Evolutionary conservation across 2,888 invertebrate genomes (phyloP).

Genomic region (Choreutis nemorana): DNA sequence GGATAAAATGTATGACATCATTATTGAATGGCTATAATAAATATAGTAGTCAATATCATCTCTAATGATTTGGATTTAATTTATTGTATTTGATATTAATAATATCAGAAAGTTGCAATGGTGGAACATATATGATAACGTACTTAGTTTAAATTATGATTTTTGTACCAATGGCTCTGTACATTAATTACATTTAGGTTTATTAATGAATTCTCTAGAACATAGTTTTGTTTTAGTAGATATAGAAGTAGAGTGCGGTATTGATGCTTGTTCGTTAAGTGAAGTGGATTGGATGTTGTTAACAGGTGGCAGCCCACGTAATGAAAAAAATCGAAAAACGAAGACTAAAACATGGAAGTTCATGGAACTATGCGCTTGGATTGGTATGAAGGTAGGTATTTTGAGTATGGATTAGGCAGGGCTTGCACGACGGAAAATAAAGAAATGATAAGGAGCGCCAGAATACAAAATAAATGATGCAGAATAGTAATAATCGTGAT

Average conservation of each 20-base stretch:
- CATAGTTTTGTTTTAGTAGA: conserved; percentile 29
- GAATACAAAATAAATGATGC: too few species aligned
- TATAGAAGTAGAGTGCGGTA: conserved; percentile 38
- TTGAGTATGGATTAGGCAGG: conserved; percentile 3
- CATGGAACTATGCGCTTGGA: conserved; percentile 49
- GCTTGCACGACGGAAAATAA: too few species aligned
- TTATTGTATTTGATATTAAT: too few species aligned
- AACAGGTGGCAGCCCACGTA: conserved; percentile 43
- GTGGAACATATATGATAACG: too few species aligned
- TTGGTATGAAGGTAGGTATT: conserved; percentile 45
- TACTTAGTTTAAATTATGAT: background rate
- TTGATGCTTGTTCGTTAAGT: conserved; percentile 29
- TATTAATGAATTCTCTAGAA: conserved; percentile 17
- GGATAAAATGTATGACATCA: too few species aligned
- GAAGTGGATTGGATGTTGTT: conserved; percentile 50
- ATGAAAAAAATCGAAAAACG: conserved; percentile 27
- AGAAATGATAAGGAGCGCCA: too few species aligned
- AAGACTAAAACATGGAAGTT: conserved; percentile 39
- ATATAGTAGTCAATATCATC: too few species aligned
- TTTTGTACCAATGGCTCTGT: background rate
- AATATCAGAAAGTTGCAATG: too few species aligned
- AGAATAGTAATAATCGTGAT: too few species aligned
- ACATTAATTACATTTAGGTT: background rate
- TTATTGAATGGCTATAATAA: too few species aligned
- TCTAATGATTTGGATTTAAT: too few species aligned